phyloP scores from a whole-genome alignment of 53 echinoderm and acorn worm genomes.

The Echinometra lucunter region DNA sequence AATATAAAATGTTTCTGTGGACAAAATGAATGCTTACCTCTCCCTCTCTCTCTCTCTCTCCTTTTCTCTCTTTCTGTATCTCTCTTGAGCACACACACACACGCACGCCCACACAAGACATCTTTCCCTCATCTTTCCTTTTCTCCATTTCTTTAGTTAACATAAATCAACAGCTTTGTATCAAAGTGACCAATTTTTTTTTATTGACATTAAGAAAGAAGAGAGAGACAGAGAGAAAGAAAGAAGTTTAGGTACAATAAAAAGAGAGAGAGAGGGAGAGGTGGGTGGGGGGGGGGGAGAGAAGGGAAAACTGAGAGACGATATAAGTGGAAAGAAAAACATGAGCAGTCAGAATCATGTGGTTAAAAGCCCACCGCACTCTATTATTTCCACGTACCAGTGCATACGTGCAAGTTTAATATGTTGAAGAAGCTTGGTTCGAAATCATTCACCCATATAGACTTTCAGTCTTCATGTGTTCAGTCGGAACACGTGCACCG shows the following conservation, averaged over 20 bases:
- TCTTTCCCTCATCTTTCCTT: too few species aligned
- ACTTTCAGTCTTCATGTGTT: background rate
- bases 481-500: constrained; percentile 36
- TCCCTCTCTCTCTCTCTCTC: background rate
- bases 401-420: background rate
- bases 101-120: too few species aligned
- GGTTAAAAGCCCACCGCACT: background rate
- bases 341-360: background rate
- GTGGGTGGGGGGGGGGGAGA: background rate
- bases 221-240: background rate
- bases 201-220: too few species aligned
- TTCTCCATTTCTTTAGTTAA: too few species aligned
- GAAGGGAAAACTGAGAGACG: background rate
- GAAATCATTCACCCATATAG: background rate
- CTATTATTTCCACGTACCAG: background rate
- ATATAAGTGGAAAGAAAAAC: background rate
- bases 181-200: too few species aligned
- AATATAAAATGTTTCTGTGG: too few species aligned
- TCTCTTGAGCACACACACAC: too few species aligned
- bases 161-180: too few species aligned
- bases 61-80: background rate
- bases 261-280: background rate
- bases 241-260: background rate
- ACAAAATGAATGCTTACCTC: too few species aligned
- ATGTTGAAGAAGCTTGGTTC: background rate